A percentile compares a stretch with the other conserved stretches of the same genome.
Conservation (phyloP, 1,140 invertebrate species). For the Melipona quadrifasciata region DNA sequence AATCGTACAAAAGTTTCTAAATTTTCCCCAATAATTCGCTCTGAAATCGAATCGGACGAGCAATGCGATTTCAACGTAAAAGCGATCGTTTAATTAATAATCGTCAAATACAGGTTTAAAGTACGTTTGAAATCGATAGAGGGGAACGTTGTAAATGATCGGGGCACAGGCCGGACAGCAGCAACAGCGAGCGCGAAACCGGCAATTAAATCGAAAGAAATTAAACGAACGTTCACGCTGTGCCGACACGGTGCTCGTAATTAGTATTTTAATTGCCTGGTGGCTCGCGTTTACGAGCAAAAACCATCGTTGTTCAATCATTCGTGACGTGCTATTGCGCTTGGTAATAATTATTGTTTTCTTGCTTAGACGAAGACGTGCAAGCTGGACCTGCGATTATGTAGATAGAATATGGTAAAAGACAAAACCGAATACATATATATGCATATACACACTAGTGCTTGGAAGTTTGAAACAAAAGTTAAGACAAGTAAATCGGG, state of each 20-base stretch:
- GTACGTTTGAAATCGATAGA: neutral
- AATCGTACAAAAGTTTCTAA: too few species aligned
- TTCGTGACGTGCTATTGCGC: neutral
- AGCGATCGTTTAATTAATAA: conserved; percentile 7
- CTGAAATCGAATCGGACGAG: neutral
- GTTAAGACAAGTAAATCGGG: too few species aligned
- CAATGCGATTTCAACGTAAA: too few species aligned
- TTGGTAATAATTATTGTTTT: neutral
- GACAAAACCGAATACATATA: too few species aligned
- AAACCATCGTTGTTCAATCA: neutral
- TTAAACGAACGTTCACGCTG: conserved; percentile 12
- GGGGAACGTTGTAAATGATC: neutral
- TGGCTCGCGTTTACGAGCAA: neutral
- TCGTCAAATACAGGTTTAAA: neutral
- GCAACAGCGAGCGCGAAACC: neutral
- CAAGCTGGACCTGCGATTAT: too few species aligned
- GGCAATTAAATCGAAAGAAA: conserved; percentile 38
- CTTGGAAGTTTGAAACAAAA: too few species aligned
- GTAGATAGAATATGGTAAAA: too few species aligned
- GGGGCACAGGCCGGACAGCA: neutral
- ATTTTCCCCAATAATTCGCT: neutral
- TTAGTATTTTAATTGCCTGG: conserved; percentile 21
- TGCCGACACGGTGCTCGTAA: neutral
- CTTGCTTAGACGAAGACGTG: neutral
- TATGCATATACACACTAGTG: too few species aligned